A percentile compares a stretch with the other conserved stretches of the same genome.
Evolutionary conservation across 2,888 invertebrate species (phyloP).

Genomic region (Quadroppia sp.): DNA sequence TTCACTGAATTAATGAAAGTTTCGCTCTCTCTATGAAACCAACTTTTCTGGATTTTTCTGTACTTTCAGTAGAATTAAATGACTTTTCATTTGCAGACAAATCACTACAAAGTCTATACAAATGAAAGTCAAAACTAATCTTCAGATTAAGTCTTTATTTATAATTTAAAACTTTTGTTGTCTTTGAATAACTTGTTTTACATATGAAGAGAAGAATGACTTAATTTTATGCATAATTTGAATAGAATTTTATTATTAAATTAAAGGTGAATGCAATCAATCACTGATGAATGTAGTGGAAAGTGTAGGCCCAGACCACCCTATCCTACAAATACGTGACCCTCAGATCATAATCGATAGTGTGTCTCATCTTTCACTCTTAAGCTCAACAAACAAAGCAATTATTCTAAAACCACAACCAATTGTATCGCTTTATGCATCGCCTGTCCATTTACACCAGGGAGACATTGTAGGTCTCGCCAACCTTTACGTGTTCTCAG

Average conservation of each 20-base stretch:
- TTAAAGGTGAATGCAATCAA: slow-evolving; percentile 45
- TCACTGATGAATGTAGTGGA: slow-evolving; percentile 47
- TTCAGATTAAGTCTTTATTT: too few species aligned
- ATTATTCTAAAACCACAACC: slow-evolving; percentile 42
- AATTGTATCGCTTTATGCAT: slow-evolving; percentile 41
- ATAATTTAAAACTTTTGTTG: too few species aligned
- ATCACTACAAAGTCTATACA: too few species aligned
- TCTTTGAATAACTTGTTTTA: too few species aligned
- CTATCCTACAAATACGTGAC: slow-evolving; percentile 46
- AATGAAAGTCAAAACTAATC: too few species aligned
- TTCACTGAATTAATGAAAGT: too few species aligned
- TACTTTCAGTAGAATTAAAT: too few species aligned
- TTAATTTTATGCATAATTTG: background rate
- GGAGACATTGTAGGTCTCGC: background rate
- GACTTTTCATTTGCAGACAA: too few species aligned
- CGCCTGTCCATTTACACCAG: slow-evolving; percentile 14
- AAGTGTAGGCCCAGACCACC: slow-evolving; percentile 47
- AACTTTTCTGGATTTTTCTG: too few species aligned
- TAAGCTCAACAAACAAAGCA: slow-evolving; percentile 11
- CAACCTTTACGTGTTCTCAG: slow-evolving; percentile 12
- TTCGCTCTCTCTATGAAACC: too few species aligned
- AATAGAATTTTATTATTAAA: slow-evolving; percentile 7
- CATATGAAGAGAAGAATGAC: too few species aligned
- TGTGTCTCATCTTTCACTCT: slow-evolving; percentile 22
- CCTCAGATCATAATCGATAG: slow-evolving; percentile 44